These are phyloP conservation scores for Drosophila villosipedis DNA, from an alignment of 2,888 invertebrate genomes.

Conservation along the genomic window DNA sequence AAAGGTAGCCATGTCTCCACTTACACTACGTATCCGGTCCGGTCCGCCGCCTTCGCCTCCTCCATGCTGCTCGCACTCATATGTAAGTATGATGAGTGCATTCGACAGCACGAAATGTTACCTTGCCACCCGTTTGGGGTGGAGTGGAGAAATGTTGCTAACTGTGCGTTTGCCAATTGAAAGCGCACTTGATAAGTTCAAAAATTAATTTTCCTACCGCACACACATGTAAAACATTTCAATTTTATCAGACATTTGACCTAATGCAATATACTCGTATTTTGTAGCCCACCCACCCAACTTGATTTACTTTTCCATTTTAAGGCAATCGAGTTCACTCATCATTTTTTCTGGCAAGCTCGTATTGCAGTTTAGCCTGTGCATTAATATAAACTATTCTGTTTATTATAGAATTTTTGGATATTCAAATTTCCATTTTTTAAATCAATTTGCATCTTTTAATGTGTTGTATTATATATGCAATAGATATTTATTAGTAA, in stretches of 20 bases:
- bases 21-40: conserved; percentile 33
- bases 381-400: too few relatives aligned
- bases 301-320: background rate
- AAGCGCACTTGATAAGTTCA: conserved; percentile 56
- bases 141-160: background rate
- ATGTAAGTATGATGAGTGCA: conserved; percentile 75
- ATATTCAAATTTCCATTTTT: too few relatives aligned
- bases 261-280: conserved; percentile 45
- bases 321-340: background rate
- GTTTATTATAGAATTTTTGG: background rate
- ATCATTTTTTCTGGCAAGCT: background rate
- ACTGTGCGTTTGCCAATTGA: conserved; percentile 42
- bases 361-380: background rate
- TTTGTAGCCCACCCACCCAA: background rate
- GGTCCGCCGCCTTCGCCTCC: background rate
- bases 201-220: conserved; percentile 50
- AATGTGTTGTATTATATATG: background rate
- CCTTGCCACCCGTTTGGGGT: conserved; percentile 32
- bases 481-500: background rate
- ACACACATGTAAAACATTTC: conserved; percentile 45
- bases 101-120: conserved; percentile 71
- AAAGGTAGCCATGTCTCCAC: conserved; percentile 54
- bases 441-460: too few relatives aligned
- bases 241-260: conserved; percentile 59
- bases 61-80: conserved; percentile 7